Evolutionary conservation across 2,797 vertebrate species (phyloP).

Genomic region (Pseudomugil tenellus): DNA sequence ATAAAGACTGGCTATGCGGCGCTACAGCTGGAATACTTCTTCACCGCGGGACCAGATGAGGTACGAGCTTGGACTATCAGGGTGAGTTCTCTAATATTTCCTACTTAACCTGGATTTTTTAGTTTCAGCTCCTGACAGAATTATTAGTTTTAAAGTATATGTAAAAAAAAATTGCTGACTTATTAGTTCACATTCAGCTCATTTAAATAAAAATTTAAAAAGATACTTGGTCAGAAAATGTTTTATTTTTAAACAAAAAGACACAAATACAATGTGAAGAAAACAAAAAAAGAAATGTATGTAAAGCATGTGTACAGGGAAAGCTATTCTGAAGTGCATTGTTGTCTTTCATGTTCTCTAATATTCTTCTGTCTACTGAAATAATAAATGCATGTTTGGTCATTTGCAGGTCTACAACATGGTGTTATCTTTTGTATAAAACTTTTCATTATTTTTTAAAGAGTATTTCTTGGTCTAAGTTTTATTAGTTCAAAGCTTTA

Average conservation of each 20-base stretch:
- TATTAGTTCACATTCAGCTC: no score
- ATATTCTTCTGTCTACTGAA: background rate
- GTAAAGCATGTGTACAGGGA: background rate
- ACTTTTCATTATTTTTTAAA: background rate
- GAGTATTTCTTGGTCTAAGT: background rate
- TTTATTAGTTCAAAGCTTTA: background rate
- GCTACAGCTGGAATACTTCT: conserved; percentile 99
- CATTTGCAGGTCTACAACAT: no score
- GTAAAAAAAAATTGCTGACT: no score
- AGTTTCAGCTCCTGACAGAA: background rate
- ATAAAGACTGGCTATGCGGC: conserved; percentile 96
- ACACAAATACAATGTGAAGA: background rate
- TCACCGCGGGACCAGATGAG: conserved; percentile 98
- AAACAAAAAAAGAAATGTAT: background rate
- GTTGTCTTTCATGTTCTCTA: background rate
- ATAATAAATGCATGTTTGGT: no score
- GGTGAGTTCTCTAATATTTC: conserved; percentile 59
- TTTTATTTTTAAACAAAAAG: background rate
- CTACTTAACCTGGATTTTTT: background rate
- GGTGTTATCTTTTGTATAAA: background rate
- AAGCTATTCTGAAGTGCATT: background rate
- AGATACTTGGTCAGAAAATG: background rate
- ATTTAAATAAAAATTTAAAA: no score
- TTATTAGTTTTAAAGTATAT: background rate
- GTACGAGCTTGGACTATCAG: conserved; percentile 97